These are phyloP conservation scores for Sabatieria punctata DNA, from an alignment of 2,888 invertebrate genomes.

Conservation along the genomic window DNA sequence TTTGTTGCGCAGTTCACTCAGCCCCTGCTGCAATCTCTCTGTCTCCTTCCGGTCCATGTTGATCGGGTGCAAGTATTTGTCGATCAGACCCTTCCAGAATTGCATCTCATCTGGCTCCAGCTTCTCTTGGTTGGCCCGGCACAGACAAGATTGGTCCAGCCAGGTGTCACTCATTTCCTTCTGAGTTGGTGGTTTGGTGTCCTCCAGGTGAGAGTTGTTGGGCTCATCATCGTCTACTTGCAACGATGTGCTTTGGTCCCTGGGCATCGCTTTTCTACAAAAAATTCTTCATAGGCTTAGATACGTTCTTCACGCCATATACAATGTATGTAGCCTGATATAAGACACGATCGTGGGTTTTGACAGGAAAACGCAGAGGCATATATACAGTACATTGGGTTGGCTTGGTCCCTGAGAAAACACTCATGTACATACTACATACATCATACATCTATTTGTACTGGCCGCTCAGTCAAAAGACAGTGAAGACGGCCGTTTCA, in stretches of 20 bases:
- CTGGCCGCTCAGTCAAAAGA: too few relatives aligned
- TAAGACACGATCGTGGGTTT: too few relatives aligned
- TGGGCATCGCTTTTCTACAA: neutral
- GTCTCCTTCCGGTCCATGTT: slow-evolving; percentile 55
- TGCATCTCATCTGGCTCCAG: slow-evolving; percentile 58
- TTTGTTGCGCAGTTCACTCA: slow-evolving; percentile 83
- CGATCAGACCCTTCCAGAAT: slow-evolving; percentile 87
- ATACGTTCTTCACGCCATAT: too few relatives aligned
- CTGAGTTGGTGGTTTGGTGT: too few relatives aligned
- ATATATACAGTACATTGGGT: too few relatives aligned
- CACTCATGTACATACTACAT: too few relatives aligned
- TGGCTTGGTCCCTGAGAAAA: too few relatives aligned
- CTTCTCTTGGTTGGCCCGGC: slow-evolving; percentile 74
- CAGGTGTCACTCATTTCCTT: slow-evolving; percentile 41
- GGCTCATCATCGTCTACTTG: slow-evolving; percentile 12
- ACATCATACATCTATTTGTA: too few relatives aligned
- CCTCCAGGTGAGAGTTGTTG: slow-evolving; percentile 21
- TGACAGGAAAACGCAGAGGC: too few relatives aligned
- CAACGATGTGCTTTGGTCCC: neutral
- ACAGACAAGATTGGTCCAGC: slow-evolving; percentile 73
- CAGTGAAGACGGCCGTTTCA: too few relatives aligned
- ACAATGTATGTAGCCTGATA: too few relatives aligned
- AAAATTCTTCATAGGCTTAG: too few relatives aligned
- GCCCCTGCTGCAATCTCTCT: slow-evolving; percentile 40
- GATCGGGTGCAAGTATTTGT: slow-evolving; percentile 81